Conservation (phyloP, 2,888 invertebrate species). For the Yponomeuta plumbellus region DNA sequence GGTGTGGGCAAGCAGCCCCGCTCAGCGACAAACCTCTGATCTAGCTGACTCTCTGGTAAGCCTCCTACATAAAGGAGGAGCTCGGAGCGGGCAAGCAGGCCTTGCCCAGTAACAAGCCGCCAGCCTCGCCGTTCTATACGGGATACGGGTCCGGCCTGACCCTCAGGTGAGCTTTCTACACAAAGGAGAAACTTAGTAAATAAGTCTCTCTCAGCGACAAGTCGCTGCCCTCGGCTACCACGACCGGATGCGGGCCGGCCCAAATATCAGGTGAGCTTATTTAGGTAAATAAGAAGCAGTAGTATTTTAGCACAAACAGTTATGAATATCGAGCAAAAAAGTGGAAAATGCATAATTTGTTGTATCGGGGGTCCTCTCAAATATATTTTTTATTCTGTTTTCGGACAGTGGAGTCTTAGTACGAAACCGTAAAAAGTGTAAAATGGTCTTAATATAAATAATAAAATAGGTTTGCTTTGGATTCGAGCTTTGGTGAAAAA, state of each 20-base stretch:
- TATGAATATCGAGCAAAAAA: too few species aligned
- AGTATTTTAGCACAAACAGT: too few species aligned
- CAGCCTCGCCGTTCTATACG: conserved; percentile 81
- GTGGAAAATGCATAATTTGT: too few species aligned
- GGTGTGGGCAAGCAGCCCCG: conserved; percentile 74
- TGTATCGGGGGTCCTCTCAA: too few species aligned
- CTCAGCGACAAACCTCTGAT: conserved; percentile 64
- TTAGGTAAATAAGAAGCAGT: too few species aligned
- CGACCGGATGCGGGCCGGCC: conserved; percentile 78
- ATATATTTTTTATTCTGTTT: too few species aligned
- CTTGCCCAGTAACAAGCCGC: conserved; percentile 61
- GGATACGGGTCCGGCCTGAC: conserved; percentile 76
- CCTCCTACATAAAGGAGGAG: conserved; percentile 81
- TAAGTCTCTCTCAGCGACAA: conserved; percentile 71
- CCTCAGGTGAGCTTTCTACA: conserved; percentile 71
- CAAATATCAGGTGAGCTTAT: conserved; percentile 59
- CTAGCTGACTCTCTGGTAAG: conserved; percentile 74
- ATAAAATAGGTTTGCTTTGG: too few species aligned
- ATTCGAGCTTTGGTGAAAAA: too few species aligned
- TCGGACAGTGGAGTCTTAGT: too few species aligned
- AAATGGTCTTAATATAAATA: too few species aligned
- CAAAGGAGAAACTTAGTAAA: conserved; percentile 79
- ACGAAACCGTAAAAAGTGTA: too few species aligned
- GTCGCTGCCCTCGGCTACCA: conserved; percentile 53
- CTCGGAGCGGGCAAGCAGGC: conserved; percentile 77